Percentiles rank a stretch among this genome's conserved stretches.
phyloP scores from a whole-genome alignment of 2,797 vertebrate genomes.

The Adrianichthys oophorus region DNA sequence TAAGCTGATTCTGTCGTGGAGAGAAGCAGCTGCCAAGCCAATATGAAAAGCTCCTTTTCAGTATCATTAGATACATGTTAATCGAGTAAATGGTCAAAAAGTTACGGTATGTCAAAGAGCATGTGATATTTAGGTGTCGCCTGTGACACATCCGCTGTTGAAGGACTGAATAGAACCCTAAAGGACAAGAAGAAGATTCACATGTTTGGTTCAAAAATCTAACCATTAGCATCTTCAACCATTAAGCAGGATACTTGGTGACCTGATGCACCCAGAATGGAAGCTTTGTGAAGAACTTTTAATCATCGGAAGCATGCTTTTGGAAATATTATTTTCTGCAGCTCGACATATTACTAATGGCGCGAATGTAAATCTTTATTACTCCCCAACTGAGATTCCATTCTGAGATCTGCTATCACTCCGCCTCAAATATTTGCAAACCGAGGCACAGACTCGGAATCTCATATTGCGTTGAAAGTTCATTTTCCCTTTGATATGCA shows the following conservation, averaged over 20 bases:
- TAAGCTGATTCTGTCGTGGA: too few species aligned
- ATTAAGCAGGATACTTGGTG: constrained; percentile 23
- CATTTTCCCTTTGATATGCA: constrained; percentile 64
- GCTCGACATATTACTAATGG: background rate
- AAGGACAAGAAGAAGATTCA: too few species aligned
- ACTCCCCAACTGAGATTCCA: background rate
- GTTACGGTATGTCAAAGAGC: too few species aligned
- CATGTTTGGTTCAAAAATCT: too few species aligned
- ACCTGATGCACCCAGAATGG: background rate
- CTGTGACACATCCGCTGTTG: too few species aligned
- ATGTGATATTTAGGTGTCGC: too few species aligned
- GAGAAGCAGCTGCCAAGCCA: too few species aligned
- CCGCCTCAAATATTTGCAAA: constrained; percentile 24
- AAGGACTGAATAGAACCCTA: too few species aligned
- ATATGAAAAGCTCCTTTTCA: too few species aligned
- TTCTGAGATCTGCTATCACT: background rate
- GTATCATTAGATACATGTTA: too few species aligned
- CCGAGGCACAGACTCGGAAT: constrained; percentile 34
- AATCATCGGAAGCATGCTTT: background rate
- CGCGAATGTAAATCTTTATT: too few species aligned
- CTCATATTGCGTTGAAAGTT: constrained; percentile 63
- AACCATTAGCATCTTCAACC: constrained; percentile 6
- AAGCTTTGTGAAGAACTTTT: constrained; percentile 3
- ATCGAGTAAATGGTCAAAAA: too few species aligned
- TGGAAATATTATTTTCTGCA: background rate